A percentile compares a stretch with the other conserved stretches of the same genome.
These are phyloP conservation scores for Eulacestoma nigropectus DNA, from an alignment of 2,113 vertebrate species.

Conservation along the genomic window DNA sequence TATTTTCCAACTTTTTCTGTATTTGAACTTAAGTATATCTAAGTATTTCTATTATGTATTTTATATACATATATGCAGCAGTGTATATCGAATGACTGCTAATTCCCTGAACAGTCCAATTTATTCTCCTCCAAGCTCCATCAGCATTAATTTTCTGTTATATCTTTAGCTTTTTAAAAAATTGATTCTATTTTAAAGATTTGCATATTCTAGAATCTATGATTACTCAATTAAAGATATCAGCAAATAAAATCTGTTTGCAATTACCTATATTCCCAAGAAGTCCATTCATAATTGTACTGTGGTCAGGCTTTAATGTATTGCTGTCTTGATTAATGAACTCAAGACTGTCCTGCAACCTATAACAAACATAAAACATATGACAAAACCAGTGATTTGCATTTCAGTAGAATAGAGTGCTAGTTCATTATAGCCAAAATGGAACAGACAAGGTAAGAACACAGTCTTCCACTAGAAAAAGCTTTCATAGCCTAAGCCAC, in stretches of 20 bases:
- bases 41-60: not conserved
- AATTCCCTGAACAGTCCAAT: not conserved
- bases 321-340: constrained; percentile 92
- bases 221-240: not conserved
- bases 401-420: not conserved
- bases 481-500: not conserved
- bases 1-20: not conserved
- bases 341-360: constrained; percentile 96
- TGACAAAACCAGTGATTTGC: not conserved
- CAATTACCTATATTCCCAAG: constrained; percentile 93
- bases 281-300: constrained; percentile 84
- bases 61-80: not conserved
- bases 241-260: constrained; percentile 25
- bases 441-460: not conserved
- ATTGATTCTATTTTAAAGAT: not conserved
- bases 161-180: not conserved
- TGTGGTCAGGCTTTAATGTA: constrained; percentile 87
- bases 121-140: not conserved
- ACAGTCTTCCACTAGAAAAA: not conserved
- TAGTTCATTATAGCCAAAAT: not conserved
- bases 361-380: constrained; percentile 44
- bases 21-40: not conserved
- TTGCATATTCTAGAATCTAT: not conserved
- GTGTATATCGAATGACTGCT: not conserved
- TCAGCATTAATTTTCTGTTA: not conserved